Conservation (phyloP, 2,797 vertebrate species). For the Chromis chromis region DNA sequence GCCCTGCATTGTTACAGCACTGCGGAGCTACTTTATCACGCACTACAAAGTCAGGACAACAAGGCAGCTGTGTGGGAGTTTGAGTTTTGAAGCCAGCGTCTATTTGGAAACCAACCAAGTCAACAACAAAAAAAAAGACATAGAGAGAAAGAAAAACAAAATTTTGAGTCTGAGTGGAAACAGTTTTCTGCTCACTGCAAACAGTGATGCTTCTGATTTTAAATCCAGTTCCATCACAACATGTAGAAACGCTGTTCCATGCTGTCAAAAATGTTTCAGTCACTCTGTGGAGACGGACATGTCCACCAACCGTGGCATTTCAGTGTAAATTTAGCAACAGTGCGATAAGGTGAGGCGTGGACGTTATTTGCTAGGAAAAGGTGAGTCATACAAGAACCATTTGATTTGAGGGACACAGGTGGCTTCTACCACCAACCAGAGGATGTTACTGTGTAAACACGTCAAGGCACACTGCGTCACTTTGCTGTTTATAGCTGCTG, state of each 20-base stretch:
- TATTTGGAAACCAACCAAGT: constrained; percentile 38
- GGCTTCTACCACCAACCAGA: constrained; percentile 45
- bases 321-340: constrained; percentile 2
- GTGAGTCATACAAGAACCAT: constrained; percentile 53
- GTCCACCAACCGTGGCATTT: not conserved
- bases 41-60: constrained; percentile 22
- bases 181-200: constrained; percentile 5
- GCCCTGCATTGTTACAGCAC: constrained; percentile 12
- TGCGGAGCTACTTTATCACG: not conserved
- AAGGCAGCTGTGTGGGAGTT: constrained; percentile 42
- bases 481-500: constrained; percentile 63
- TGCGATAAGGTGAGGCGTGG: constrained; percentile 5
- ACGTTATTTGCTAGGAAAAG: constrained; percentile 40
- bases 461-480: constrained; percentile 66
- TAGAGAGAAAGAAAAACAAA: constrained; percentile 11
- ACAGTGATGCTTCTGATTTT: constrained; percentile 4
- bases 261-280: not conserved
- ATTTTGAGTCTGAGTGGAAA: constrained; percentile 19
- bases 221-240: not conserved
- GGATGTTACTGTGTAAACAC: constrained; percentile 82
- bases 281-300: not conserved
- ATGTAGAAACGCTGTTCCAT: not conserved
- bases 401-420: constrained; percentile 49
- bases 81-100: constrained; percentile 41
- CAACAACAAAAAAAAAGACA: constrained; percentile 8